Conservation (phyloP, 2,888 invertebrate genomes). For the Stenodema calcarata region DNA sequence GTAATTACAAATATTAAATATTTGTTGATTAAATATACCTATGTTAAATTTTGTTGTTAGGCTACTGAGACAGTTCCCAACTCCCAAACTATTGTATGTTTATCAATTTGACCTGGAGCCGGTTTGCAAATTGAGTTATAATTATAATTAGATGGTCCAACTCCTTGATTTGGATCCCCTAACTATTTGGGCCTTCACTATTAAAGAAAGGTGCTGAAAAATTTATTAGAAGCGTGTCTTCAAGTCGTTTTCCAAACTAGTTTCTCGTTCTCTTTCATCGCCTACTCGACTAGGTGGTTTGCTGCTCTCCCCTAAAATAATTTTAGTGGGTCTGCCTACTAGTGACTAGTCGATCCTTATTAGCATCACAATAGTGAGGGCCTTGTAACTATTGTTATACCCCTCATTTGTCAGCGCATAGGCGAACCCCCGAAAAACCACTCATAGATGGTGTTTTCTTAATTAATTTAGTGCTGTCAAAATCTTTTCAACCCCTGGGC, state of each 20-base stretch:
- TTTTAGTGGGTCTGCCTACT: not conserved
- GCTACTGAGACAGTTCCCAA: too few relatives aligned
- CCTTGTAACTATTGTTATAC: not conserved
- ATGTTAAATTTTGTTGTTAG: too few relatives aligned
- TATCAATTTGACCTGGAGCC: too few relatives aligned
- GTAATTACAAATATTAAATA: too few relatives aligned
- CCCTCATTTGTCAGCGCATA: not conserved
- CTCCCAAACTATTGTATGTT: too few relatives aligned
- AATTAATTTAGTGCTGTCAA: not conserved
- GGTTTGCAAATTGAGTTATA: too few relatives aligned
- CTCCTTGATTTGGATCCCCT: too few relatives aligned
- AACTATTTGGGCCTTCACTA: too few relatives aligned
- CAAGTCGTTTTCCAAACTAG: not conserved
- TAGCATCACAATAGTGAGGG: not conserved
- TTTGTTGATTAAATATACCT: too few relatives aligned
- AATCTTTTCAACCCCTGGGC: not conserved
- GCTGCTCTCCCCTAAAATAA: not conserved
- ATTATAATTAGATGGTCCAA: too few relatives aligned
- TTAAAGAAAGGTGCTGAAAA: not conserved
- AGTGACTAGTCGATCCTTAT: not conserved
- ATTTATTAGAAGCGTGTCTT: not conserved
- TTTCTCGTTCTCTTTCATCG: not conserved
- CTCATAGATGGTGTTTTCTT: not conserved
- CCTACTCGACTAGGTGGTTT: not conserved
- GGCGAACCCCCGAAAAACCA: not conserved